Base-by-base conservation (phyloP, 1,140 invertebrate species). In the Anoplophora glabripennis region DNA sequence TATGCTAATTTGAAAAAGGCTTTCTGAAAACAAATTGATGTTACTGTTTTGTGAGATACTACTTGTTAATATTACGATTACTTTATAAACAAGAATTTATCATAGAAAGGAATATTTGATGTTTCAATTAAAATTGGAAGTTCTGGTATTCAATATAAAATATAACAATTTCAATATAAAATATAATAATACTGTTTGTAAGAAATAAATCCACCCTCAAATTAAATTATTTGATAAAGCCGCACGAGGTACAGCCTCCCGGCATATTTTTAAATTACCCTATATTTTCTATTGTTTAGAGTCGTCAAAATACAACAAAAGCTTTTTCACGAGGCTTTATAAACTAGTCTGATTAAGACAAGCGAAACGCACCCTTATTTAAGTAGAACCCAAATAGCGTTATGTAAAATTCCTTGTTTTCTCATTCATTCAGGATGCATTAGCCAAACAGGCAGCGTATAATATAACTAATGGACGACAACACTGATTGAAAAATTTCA, bases 281-380 rank as follows among this genome's bases (percentile, higher is more conserved):
- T 61, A 65, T 65, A 65, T 71, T 63, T 60, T 38, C 45, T 54
- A 69, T 71, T 71, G 69, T 71, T 52, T 65, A 63, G 63, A 71
- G 69, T 71, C 69, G 69, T 71, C 67, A 71, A 69, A 69, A 71
- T 61, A 68, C 59, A 69, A 71, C 69, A 71, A 71, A 69, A 65
- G 67, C 67, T 64, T 69, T 28, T 70, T 70, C 60, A 59, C 53
- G 42, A 57, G 28, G 63, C 65, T 67, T 69, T 67, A 67, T 70
- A 72, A 72, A 72, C 67, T 70, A 71, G 71, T 72, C 71, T 71
- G 69, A 72, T 71, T 72, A 71, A 69, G 69, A 49, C 64, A 67
- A 64, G 69, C 71, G 59, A 70, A 69, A 56, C 45, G 44, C 54
- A 56, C 54, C 54, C 54, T 56, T 56, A 56, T 56, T 56, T 46